These are phyloP conservation scores for Leptinotarsa lineolata DNA, from an alignment of 1,140 invertebrate species.

Conservation along the genomic window DNA sequence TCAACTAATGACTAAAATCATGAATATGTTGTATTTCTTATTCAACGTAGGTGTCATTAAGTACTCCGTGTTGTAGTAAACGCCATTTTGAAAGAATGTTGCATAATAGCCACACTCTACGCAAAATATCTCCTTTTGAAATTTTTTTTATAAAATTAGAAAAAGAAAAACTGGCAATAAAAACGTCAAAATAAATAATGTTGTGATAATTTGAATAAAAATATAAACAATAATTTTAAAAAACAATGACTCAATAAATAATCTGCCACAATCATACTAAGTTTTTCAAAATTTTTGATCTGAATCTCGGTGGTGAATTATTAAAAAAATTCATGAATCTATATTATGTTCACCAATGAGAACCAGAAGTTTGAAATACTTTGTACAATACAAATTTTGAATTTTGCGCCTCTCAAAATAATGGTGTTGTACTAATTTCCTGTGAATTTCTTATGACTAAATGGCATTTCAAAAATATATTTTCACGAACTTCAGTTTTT, in stretches of 20 bases:
- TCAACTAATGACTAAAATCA: slow-evolving; percentile 27
- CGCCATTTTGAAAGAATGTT: slow-evolving; percentile 30
- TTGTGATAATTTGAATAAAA: slow-evolving; percentile 49
- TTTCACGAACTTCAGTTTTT: not conserved
- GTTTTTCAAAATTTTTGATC: slow-evolving; percentile 9
- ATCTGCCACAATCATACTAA: slow-evolving; percentile 28
- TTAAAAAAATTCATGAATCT: not conserved
- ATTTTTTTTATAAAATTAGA: slow-evolving; percentile 36
- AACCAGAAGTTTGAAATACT: not conserved
- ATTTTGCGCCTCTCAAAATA: not conserved
- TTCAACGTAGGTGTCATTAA: slow-evolving; percentile 44
- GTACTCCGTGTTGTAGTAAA: slow-evolving; percentile 19
- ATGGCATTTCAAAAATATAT: not conserved
- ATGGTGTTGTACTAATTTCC: not conserved
- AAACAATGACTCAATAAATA: slow-evolving; percentile 36
- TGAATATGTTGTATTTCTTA: slow-evolving; percentile 37
- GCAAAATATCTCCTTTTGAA: slow-evolving; percentile 40
- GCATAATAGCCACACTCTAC: slow-evolving; percentile 34
- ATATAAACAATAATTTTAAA: slow-evolving; percentile 39
- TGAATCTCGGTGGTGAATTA: not conserved
- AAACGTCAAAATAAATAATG: slow-evolving; percentile 46
- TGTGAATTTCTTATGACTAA: not conserved
- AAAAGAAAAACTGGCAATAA: slow-evolving; percentile 44
- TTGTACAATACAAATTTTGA: slow-evolving; percentile 4
- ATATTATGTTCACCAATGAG: not conserved